A percentile compares a stretch with the other conserved stretches of the same genome.
Evolutionary conservation across 2,113 vertebrate species (phyloP).

Genomic region (Tiliqua scincoides): DNA sequence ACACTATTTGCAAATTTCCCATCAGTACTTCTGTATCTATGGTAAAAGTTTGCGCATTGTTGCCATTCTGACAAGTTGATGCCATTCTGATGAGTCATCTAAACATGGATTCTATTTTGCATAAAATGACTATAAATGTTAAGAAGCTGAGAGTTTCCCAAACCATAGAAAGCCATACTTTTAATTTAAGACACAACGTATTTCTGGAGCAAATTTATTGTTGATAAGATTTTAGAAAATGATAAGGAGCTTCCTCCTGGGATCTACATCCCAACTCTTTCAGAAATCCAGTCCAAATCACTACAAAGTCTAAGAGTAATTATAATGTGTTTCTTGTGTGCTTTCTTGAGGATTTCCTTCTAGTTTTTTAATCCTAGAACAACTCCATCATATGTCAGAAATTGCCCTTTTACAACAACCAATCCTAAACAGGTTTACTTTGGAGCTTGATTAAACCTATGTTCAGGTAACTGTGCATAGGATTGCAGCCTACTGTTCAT

Average conservation of each 20-base stretch:
- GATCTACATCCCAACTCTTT: neutral
- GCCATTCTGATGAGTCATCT: neutral
- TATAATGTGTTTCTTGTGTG: neutral
- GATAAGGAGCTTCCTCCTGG: neutral
- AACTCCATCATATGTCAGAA: neutral
- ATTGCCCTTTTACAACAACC: neutral
- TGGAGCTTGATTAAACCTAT: no score
- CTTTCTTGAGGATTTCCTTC: neutral
- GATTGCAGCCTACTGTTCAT: no score
- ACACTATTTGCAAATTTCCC: neutral
- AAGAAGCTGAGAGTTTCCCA: neutral
- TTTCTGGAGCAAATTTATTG: neutral
- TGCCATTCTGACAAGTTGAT: neutral
- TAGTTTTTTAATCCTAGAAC: neutral
- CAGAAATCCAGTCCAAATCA: neutral
- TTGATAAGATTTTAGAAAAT: neutral
- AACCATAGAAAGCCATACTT: neutral
- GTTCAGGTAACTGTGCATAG: no score
- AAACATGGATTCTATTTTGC: neutral
- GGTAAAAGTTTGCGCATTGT: neutral
- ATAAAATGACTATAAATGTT: neutral
- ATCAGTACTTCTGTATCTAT: neutral
- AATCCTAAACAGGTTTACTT: no score
- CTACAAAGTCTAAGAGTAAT: neutral
- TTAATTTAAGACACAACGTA: neutral